phyloP scores from a whole-genome alignment of 2,888 invertebrate genomes.

The Drosophila mimetica region DNA sequence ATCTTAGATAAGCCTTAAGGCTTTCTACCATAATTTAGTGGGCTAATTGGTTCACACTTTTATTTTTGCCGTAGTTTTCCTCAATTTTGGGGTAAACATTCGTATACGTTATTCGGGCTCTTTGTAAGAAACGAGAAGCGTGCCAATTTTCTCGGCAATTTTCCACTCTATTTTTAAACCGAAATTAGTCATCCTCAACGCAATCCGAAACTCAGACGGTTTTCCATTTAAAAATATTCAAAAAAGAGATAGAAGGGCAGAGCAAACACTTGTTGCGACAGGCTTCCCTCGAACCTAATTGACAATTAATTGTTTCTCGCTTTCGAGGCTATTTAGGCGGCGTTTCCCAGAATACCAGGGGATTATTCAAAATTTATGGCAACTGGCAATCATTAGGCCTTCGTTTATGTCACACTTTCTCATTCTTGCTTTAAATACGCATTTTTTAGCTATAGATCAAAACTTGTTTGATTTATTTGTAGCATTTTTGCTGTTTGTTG shows the following conservation, averaged over 20 bases:
- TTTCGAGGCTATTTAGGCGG: constrained; percentile 30
- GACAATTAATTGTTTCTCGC: constrained; percentile 45
- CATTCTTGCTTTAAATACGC: constrained; percentile 7
- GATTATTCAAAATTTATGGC: constrained; percentile 36
- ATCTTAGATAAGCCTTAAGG: constrained; percentile 46
- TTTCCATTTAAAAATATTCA: constrained; percentile 33
- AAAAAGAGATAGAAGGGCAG: constrained; percentile 32
- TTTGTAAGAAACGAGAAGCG: constrained; percentile 61
- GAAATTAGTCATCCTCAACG: constrained; percentile 65
- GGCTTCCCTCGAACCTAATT: constrained; percentile 38
- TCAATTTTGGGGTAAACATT: constrained; percentile 20
- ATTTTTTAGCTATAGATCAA: constrained; percentile 3
- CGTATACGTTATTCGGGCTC: constrained; percentile 1
- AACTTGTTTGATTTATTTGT: constrained; percentile 35
- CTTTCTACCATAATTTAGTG: constrained; percentile 64
- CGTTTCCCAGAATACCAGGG: constrained; percentile 19
- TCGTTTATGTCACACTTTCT: constrained; percentile 34
- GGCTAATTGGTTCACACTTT: constrained; percentile 72
- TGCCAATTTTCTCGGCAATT: constrained; percentile 74
- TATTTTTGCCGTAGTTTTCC: constrained; percentile 27
- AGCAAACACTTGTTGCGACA: constrained; percentile 63
- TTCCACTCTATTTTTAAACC: constrained; percentile 67
- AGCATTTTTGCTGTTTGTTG: constrained; percentile 1
- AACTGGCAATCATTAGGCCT: constrained; percentile 34
- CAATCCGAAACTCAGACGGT: constrained; percentile 32